phyloP scores from a whole-genome alignment of 92 coral and sea anemone species.

The Ricordea florida region DNA sequence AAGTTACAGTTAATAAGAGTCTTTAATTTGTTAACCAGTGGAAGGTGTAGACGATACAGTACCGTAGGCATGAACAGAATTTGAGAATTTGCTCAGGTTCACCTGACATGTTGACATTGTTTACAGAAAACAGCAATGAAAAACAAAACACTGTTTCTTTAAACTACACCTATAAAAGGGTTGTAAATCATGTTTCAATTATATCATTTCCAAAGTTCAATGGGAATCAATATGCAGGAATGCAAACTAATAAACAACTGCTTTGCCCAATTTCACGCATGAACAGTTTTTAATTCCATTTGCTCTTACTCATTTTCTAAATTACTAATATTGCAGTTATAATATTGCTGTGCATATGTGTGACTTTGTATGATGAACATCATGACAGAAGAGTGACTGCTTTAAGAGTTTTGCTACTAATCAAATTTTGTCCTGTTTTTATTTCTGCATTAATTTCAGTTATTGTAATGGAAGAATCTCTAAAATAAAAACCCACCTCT shows the following conservation, averaged over 20 bases:
- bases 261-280: slow-evolving; percentile 2
- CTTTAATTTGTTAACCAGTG: too few species aligned
- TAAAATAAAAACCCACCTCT: slow-evolving; percentile 6
- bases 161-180: background rate
- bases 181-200: background rate
- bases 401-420: background rate
- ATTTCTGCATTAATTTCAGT: background rate
- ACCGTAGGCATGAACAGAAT: too few species aligned
- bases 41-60: too few species aligned
- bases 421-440: background rate
- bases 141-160: background rate
- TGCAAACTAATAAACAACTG: background rate
- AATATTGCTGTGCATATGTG: too few species aligned
- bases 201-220: slow-evolving; percentile 10
- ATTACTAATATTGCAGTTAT: too few species aligned
- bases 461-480: too few species aligned
- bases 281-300: background rate
- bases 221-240: slow-evolving; percentile 1
- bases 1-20: too few species aligned
- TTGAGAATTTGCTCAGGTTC: too few species aligned
- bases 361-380: background rate
- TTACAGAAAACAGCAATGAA: too few species aligned
- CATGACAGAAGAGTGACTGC: background rate
- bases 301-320: too few species aligned
- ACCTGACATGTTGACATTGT: too few species aligned